Evolutionary conservation across 1,140 invertebrate species (phyloP), one percentile per base, ranked within the genome.

Genomic region (Linepithema humile): DNA sequence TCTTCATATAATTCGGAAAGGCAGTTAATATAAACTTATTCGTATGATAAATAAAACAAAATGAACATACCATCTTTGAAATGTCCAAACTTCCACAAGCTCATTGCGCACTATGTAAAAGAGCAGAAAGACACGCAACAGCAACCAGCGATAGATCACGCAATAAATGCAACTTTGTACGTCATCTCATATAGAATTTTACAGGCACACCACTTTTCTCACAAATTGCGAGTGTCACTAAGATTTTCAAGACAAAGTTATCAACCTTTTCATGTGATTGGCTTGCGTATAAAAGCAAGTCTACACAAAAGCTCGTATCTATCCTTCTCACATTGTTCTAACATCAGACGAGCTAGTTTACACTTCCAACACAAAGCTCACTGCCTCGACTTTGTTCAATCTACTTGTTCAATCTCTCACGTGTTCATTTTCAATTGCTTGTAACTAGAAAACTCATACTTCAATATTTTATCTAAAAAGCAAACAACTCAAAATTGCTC

Each of bases 11-110:
- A 3, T 23, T 59, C 38, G 10, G 17, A 29, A 2, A 4, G 29
- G 23, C n/a, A 57, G 26, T 73, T 40, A 43, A 40, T 4, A 50
- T 10, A 26, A 0, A 26, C 15, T 48, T 59, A 40, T 7, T n/a
- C n/a, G n/a, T n/a, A n/a, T n/a, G n/a, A n/a, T n/a, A n/a, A n/a
- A n/a, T n/a, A n/a, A n/a, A n/a, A n/a, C 1, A 74, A 12, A 57
- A 29, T 53, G 10, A 74, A 91, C 91, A 7, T 88, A 93, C 92
- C 91, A 67, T 91, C 90, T 64, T 91, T 92, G n/a, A 91, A 88
- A 57, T 86, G 86, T n/a, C 90, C 87, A 70, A 92, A 91, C 6
- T 91, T 87, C 43, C 89, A 75, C 67, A 92, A 82, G 45, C 88
- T 92, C 92, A 92, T 92, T 43, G 62, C 77, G 55, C 17, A 40